Percentiles rank a stretch among this genome's conserved stretches.
These are phyloP conservation scores for Uropetala carovei DNA, from an alignment of 2,888 invertebrate genomes.

Conservation along the genomic window DNA sequence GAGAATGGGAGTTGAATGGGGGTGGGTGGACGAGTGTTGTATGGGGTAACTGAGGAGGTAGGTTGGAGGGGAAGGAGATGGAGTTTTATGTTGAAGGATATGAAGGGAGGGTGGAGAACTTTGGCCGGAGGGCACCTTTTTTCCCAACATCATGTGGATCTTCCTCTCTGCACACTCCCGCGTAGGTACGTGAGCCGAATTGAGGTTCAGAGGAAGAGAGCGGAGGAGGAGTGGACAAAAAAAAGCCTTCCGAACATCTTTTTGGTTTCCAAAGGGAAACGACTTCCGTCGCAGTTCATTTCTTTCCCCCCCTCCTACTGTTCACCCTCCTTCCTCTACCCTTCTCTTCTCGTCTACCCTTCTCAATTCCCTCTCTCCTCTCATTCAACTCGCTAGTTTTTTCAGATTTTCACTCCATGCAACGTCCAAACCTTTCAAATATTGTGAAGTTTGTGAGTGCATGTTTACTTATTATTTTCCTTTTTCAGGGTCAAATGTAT, in stretches of 20 bases:
- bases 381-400: background rate
- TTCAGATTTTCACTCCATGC: background rate
- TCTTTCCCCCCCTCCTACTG: background rate
- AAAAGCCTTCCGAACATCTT: slow-evolving; percentile 21
- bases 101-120: no score
- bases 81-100: no score
- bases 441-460: background rate
- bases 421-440: background rate
- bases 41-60: no score
- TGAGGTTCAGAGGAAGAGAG: background rate
- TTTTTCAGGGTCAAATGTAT: background rate
- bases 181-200: slow-evolving; percentile 17
- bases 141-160: no score
- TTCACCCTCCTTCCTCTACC: background rate
- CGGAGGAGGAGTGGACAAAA: background rate
- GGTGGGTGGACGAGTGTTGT: no score
- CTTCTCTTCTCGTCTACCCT: background rate
- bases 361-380: no score
- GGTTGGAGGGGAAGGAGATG: no score
- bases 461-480: background rate
- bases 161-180: background rate
- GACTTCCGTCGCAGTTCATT: slow-evolving; percentile 1
- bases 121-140: no score
- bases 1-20: no score
- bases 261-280: slow-evolving; percentile 20